Evolutionary conservation across 2,113 vertebrate genomes (phyloP).

Genomic region (Embiotoca jacksoni): DNA sequence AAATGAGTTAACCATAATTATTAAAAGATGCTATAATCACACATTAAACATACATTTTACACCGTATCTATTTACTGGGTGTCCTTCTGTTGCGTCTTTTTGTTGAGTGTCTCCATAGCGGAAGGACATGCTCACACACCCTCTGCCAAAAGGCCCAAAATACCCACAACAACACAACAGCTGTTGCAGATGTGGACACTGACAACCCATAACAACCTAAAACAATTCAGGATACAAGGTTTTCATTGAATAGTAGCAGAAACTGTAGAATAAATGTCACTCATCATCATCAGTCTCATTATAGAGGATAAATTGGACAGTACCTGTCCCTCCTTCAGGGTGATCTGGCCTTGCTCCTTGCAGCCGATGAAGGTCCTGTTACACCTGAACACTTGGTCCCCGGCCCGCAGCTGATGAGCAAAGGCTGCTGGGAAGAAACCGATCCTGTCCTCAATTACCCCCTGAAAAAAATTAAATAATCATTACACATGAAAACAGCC

Average conservation of each 20-base stretch:
- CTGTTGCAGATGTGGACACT: no score
- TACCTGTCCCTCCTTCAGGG: constrained; percentile 97
- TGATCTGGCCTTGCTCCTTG: constrained; percentile 96
- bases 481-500: constrained; percentile 11
- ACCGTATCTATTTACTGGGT: no score
- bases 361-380: constrained; percentile 93
- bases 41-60: no score
- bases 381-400: constrained; percentile 93
- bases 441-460: constrained; percentile 92
- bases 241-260: no score
- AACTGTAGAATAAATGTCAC: not conserved
- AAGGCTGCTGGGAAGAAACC: constrained; percentile 96
- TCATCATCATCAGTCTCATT: not conserved
- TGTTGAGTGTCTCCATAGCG: no score
- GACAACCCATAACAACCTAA: no score
- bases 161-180: no score
- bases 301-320: not conserved
- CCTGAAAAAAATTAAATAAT: constrained; percentile 78
- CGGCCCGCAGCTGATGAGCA: constrained; percentile 89
- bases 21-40: no score
- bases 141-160: no score
- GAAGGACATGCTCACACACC: no score
- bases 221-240: no score
- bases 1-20: not conserved
- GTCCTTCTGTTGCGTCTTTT: no score